A percentile compares a stretch with the other conserved stretches of the same genome.
Conservation (phyloP, 35 echinoderm and acorn worm species). For the Hemicentrotus pulcherrimus region DNA sequence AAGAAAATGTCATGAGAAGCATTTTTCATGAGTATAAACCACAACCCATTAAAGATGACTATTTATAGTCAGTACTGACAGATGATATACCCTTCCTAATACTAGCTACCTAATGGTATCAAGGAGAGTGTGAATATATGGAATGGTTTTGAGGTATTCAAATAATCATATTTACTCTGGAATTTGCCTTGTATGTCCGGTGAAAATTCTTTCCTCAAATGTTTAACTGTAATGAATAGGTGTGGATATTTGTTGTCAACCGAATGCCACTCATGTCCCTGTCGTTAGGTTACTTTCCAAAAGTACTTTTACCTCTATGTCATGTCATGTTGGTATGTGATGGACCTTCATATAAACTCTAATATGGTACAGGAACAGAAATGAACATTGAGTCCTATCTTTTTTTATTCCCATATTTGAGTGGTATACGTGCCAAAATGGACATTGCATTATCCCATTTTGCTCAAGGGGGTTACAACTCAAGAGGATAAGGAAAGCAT, state of each 20-base stretch:
- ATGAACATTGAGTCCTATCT: background rate
- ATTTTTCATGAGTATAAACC: too few species aligned
- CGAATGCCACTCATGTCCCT: background rate
- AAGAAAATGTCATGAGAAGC: too few species aligned
- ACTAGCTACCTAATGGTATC: background rate
- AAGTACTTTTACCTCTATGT: background rate
- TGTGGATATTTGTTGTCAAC: background rate
- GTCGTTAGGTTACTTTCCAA: background rate
- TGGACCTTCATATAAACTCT: background rate
- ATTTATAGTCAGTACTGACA: background rate
- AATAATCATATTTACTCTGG: slow-evolving; percentile 19
- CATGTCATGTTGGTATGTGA: slow-evolving; percentile 10
- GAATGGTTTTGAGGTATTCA: background rate
- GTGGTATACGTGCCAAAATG: background rate
- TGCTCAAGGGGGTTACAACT: background rate
- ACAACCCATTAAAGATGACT: too few species aligned
- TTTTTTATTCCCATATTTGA: background rate
- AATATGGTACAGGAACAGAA: background rate
- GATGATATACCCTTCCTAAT: background rate
- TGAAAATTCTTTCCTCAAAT: slow-evolving; percentile 1
- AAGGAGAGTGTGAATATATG: background rate
- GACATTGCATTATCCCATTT: background rate
- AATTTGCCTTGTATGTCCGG: background rate
- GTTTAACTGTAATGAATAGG: background rate
- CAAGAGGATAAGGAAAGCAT: slow-evolving; percentile 6